Percentiles rank a stretch among this genome's conserved stretches.
These are phyloP conservation scores for Pecten maximus DNA, from an alignment of 2,888 invertebrate genomes.

Conservation along the genomic window DNA sequence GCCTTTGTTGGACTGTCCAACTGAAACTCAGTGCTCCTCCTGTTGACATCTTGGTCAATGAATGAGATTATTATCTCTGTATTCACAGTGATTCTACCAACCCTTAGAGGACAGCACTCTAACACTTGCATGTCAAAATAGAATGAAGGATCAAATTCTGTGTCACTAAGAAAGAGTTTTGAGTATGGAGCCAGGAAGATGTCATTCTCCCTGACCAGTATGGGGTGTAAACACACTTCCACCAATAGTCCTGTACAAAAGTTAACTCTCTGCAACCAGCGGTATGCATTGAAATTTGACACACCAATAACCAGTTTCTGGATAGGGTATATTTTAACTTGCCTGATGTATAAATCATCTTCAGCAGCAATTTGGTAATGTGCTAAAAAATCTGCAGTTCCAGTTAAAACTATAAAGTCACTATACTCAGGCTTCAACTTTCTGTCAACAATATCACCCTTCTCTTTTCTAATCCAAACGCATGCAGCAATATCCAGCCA, in stretches of 20 bases:
- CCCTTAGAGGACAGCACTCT: constrained; percentile 74
- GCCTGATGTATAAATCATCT: constrained; percentile 63
- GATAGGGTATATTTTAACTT: constrained; percentile 67
- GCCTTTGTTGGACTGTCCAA: constrained; percentile 56
- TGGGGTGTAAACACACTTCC: constrained; percentile 64
- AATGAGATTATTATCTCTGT: constrained; percentile 74
- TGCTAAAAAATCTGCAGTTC: constrained; percentile 64
- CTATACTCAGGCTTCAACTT: constrained; percentile 59
- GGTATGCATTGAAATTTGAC: constrained; percentile 68
- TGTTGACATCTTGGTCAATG: constrained; percentile 59
- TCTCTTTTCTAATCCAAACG: constrained; percentile 41
- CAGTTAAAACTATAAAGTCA: constrained; percentile 52
- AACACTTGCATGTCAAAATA: constrained; percentile 72
- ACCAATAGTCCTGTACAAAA: constrained; percentile 70
- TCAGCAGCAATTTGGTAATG: constrained; percentile 69
- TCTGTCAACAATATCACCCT: constrained; percentile 56
- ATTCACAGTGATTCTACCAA: constrained; percentile 68
- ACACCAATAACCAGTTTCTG: constrained; percentile 72
- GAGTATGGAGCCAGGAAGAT: constrained; percentile 72
- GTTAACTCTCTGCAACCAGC: constrained; percentile 71
- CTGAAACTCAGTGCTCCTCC: constrained; percentile 39
- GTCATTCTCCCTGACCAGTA: constrained; percentile 73
- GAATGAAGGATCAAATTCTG: constrained; percentile 65
- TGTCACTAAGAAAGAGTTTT: constrained; percentile 58
- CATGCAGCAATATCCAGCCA: constrained; percentile 45